Base-by-base conservation (phyloP, 2,888 invertebrate species). In the Aporophyla lueneburgensis region DNA sequence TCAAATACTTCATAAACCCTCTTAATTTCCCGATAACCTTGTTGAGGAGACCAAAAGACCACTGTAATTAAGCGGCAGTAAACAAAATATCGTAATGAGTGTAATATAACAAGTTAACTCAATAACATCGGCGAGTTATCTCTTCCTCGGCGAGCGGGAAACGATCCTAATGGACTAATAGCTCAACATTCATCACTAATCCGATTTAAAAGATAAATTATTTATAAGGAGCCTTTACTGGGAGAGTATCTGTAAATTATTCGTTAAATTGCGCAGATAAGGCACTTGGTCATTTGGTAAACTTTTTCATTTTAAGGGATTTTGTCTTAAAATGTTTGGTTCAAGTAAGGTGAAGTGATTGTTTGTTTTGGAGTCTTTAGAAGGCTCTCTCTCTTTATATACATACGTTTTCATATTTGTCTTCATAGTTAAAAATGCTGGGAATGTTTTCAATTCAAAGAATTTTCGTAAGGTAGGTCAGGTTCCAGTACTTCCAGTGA, bases 111-210 rank as follows among this genome's bases (percentile, higher is more conserved):
- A 85, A 85, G 78, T 43, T 74, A 82, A 85, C 74, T 75, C 61
- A 74, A 82, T 82, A 51, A 71, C 56, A 56, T 49, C 54, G 53
- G 0, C 33, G 0, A 65, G 24, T 61, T 53, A 81, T 72, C 72
- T 59, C 46, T 46, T 33, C 12, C 19, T 40, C 7, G 51, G 21
- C 19, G 2, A 58, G 61, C 40, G n/a, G 9, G 54, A n/a, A 61
- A 21, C 54, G 63, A 75, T 66, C 58, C 61, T 85, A 82, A 87
- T 77, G 74, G 75, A 85, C 66, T 72, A 80, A 87, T 77, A 61
- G 71, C 76, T 70, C 49, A 66, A 53, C 76, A 86, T 86, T 86
- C 72, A 80, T 86, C 85, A 82, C 71, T 86, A 77, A 83, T 73
- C 74, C 73, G 58, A 74, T 77, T 80, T 68, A 69, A 74, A 74